A percentile compares a stretch with the other conserved stretches of the same genome.
Evolutionary conservation across 2,113 vertebrate species (phyloP).

Genomic region (Hydropotes inermis): DNA sequence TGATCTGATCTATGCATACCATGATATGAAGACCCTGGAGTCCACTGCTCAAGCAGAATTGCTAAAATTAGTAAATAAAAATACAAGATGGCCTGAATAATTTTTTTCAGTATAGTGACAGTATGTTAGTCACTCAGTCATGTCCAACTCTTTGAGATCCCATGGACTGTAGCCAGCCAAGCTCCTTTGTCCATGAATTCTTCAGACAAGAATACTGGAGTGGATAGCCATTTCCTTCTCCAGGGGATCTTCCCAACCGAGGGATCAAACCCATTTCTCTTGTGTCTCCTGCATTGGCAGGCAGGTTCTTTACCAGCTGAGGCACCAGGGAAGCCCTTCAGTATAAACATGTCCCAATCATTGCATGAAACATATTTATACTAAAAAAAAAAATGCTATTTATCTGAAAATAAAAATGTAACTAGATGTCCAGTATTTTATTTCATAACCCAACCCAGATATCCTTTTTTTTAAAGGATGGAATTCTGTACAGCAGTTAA

Average conservation of each 20-base stretch:
- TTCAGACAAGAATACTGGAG: not conserved
- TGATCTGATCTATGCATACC: not conserved
- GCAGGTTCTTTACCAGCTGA: not conserved
- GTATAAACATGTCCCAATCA: not conserved
- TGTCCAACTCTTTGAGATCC: not conserved
- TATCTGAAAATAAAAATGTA: not conserved
- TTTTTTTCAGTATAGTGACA: not conserved
- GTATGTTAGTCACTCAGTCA: not conserved
- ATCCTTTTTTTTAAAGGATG: not conserved
- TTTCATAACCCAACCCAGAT: not conserved
- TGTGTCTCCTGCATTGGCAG: not conserved
- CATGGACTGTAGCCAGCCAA: not conserved
- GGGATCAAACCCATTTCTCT: not conserved
- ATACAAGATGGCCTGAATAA: not conserved
- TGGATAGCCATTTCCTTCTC: not conserved
- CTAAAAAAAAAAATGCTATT: not conserved
- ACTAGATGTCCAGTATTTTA: not conserved
- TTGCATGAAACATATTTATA: not conserved
- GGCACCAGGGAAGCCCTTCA: not conserved
- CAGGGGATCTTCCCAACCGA: not conserved
- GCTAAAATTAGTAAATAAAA: conserved; percentile 29
- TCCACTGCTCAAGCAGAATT: not conserved
- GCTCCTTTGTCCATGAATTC: not conserved
- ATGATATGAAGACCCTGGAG: not conserved
- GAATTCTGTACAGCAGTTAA: not conserved